Base-by-base conservation (phyloP, 2,888 invertebrate genomes). In the Diaperis boleti region DNA sequence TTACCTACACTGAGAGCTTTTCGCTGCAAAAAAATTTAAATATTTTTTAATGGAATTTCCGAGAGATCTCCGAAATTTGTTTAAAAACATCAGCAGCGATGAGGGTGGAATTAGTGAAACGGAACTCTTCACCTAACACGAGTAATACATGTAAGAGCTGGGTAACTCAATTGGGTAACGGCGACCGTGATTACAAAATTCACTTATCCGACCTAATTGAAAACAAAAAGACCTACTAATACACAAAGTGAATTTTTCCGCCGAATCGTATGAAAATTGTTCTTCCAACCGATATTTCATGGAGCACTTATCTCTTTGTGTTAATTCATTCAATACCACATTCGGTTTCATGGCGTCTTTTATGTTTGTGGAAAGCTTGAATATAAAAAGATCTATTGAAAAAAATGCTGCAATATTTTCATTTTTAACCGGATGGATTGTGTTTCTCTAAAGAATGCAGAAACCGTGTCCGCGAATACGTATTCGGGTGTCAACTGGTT, bases 221-320 rank as follows among this genome's bases (percentile, higher is more conserved):
- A 59, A 62, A 59, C 57, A 50, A 60, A 59, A 60, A 60, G 52
- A 52, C 44, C 44, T 41, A 44, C 42, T 60, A 60, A 60, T 60
- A 44, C 52, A 60, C 59, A 62, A 62, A 62, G 62, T 45, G 44
- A 42, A 62, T 47, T 62, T 62, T 61, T 47, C 41, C 41, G 50
- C 49, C 15, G 47, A 22, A 41, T 56, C 50, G 47, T 44, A 37
- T 31, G 42, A 44, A 35, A 60, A 60, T 52, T 60, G 49, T 49
- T 56, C 42, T 31, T 49, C 26, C 56, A 62, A 57, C 52, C 57
- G 57, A 50, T 52, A 39, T 52, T 62, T 62, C 57, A 50, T 62
- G 50, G 57, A 57, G 59, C 44, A 52, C 44, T 62, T 59, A 50
- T 44, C 62, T 44, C 62, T 62, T 57, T 62, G 52, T 62, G 62